A percentile compares a stretch with the other conserved stretches of the same genome.
Evolutionary conservation across 1,140 invertebrate genomes (phyloP).

Genomic region (Chironomus striatipennis): DNA sequence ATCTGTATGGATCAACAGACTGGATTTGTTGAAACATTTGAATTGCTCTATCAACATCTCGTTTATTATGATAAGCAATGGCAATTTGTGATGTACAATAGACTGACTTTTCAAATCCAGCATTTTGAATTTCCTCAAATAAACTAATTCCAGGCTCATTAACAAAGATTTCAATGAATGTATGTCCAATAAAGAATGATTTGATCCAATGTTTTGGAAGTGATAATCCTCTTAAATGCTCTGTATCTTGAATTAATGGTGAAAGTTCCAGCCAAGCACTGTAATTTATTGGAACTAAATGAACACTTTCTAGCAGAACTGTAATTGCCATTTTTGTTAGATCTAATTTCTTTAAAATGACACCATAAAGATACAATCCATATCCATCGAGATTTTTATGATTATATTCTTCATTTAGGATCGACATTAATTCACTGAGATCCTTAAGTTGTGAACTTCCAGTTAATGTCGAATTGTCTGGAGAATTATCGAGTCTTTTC

Average conservation of each 20-base stretch:
- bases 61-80: constrained; percentile 83
- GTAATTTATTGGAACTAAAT: constrained; percentile 78
- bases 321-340: constrained; percentile 63
- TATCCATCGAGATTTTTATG: constrained; percentile 72
- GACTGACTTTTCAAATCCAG: constrained; percentile 77
- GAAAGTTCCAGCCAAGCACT: constrained; percentile 90
- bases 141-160: constrained; percentile 82
- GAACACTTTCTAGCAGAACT: constrained; percentile 68
- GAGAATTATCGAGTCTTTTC: constrained; percentile 75
- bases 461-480: constrained; percentile 61
- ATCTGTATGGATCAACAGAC: constrained; percentile 78
- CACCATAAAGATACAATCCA: constrained; percentile 81
- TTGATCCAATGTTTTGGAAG: constrained; percentile 92
- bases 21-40: constrained; percentile 72
- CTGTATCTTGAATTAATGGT: constrained; percentile 71
- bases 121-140: constrained; percentile 63
- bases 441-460: constrained; percentile 51
- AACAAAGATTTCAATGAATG: constrained; percentile 82
- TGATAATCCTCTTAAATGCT: constrained; percentile 53
- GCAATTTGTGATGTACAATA: constrained; percentile 91
- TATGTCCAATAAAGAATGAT: constrained; percentile 84
- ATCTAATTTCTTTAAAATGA: constrained; percentile 83
- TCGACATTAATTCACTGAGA: constrained; percentile 46
- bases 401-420: constrained; percentile 50
- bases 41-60: constrained; percentile 89